Evolutionary conservation across 2,888 invertebrate species (phyloP), one percentile per base, ranked within the genome.

Genomic region (Drosophila tripunctata): DNA sequence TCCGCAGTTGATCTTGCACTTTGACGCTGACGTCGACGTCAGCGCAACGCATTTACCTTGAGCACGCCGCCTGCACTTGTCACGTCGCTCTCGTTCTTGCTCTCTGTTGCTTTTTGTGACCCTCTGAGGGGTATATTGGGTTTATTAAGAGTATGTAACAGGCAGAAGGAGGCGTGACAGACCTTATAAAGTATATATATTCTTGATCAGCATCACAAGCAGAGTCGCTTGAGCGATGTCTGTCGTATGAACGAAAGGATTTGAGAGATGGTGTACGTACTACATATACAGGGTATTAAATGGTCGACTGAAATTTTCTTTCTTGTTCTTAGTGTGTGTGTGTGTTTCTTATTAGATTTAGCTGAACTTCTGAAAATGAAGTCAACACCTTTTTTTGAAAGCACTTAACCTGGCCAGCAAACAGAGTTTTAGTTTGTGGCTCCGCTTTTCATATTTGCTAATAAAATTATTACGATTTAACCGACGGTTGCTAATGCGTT

Each of bases 381-480:
- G 81, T 67, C 72, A 54, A 40, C 41, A 82, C 77, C 79, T 80
- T 76, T 71, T 77, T 80, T 76, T 71, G 65, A 56, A 79, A 82
- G 79, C 50, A 61, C 63, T 64, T 70, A 64, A 62, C 35, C 51
- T 54, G 60, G 63, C 48, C 57, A 64, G 67, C 27, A 24, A 24
- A 44, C 27, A 24, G 27, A 54, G 33, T 17, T 14, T 12, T 40
- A n/a, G 40, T 43, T 27, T 27, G n/a, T 35, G 30, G 2, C 27
- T 48, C 38, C 47, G 67, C 38, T 76, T 74, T 68, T 83, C 62
- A 75, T 83, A 77, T 85, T 83, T 83, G 85, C 83, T 73, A 78
- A 85, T 83, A 83, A 83, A 83, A 83, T 83, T 83, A 80, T 83
- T 80, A 85, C 67, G 67, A 82, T 82, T 84, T 67, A 77, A 62